Evolutionary conservation across 1,140 invertebrate genomes (phyloP), one percentile per base, ranked within the genome.

Genomic region (Drosophila micromelanica): DNA sequence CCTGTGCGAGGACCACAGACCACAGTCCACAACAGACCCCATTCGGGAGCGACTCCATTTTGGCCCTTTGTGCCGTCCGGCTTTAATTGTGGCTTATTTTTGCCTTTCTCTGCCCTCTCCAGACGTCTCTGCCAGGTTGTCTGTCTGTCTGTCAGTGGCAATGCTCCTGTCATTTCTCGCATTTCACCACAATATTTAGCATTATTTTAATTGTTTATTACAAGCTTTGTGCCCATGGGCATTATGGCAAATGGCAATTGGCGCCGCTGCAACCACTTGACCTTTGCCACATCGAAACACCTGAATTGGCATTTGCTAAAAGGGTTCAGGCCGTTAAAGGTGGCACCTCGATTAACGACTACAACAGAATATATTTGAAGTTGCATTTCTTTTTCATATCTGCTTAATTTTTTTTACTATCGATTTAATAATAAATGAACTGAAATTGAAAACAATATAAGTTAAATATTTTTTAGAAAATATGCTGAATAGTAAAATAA

Each of bases 161-260:
- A 43, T 55, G 62, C 49, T 20, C 3, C 38, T 57, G 40, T 57
- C 40, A 71, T 48, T 71, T 71, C 48, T 51, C 43, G 51, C 60
- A 73, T 51, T 67, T 67, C 9, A 67, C 63, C 70, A 48, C 63
- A 73, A 60, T 67, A 67, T 73, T 73, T 60, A 67, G 70, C 40
- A 73, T 73, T 73, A 73, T 73, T 67, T 67, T 73, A 73, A 73
- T 73, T 73, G 70, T 73, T 57, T 43, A 45, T 65, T 32, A 51
- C 52, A 72, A 52, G 15, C 62, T 38, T 40, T 38, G 38, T n/a
- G 17, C 40, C 54, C 15, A 49, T 12, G 46, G 55, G 20, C 42
- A 20, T 57, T 40, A 57, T 59, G 43, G 23, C 27, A 32, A 68
- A 57, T 59, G 43, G 23, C 27, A 32, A 68, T 13, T 51, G 37